phyloP scores from a whole-genome alignment of 2,113 vertebrate species.

The Danio rerio region GRCz12tu NC_133199.1:25124001-25124500 shows the following conservation, averaged over 20 bases:
- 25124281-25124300: neutral
- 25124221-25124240: neutral
- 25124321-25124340: neutral
- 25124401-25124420: too few species aligned
- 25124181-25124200: neutral
- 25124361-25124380: neutral
- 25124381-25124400: neutral
- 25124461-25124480: too few species aligned
- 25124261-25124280: neutral
- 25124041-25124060: constrained; percentile 36
- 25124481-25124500: too few species aligned
- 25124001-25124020: neutral
- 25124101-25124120: constrained; percentile 43
- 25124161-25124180: constrained; percentile 14
- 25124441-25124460: too few species aligned
- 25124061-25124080: constrained; percentile 25
- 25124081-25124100: neutral
- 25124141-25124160: constrained; percentile 29
- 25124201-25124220: neutral
- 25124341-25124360: neutral
- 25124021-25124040: constrained; percentile 31
- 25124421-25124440: too few species aligned
- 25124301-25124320: neutral
- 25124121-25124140: constrained; percentile 16
- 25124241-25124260: neutral